Conservation (phyloP, 2,797 vertebrate species). For the Propithecus deckenii region DNA sequence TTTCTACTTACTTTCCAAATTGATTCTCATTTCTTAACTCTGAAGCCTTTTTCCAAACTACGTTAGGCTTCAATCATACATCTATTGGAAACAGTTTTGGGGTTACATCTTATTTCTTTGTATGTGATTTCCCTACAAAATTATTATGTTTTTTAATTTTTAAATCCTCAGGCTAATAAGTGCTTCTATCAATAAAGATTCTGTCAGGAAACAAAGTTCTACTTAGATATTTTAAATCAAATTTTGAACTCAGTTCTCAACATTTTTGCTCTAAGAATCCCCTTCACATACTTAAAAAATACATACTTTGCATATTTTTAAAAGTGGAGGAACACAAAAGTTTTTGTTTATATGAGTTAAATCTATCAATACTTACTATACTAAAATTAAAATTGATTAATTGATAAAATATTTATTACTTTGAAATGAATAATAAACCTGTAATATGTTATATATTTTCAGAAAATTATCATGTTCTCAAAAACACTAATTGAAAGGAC, state of each 20-base stretch:
- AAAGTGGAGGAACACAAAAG: background rate
- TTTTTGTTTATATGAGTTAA: background rate
- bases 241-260: background rate
- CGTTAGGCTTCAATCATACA: background rate
- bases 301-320: background rate
- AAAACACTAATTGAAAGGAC: background rate
- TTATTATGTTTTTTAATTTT: background rate
- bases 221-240: background rate
- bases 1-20: background rate
- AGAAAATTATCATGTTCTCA: background rate
- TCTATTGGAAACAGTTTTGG: background rate
- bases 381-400: background rate
- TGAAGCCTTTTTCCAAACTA: background rate
- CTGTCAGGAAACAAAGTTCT: background rate
- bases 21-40: background rate
- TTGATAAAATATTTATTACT: background rate
- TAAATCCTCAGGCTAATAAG: background rate
- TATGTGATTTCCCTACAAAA: background rate
- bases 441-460: background rate
- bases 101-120: background rate
- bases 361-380: background rate
- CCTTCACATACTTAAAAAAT: background rate
- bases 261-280: background rate
- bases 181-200: background rate
- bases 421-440: background rate